Evolutionary conservation across 2,888 invertebrate genomes (phyloP).

Genomic region (Metacarcinus magister): DNA sequence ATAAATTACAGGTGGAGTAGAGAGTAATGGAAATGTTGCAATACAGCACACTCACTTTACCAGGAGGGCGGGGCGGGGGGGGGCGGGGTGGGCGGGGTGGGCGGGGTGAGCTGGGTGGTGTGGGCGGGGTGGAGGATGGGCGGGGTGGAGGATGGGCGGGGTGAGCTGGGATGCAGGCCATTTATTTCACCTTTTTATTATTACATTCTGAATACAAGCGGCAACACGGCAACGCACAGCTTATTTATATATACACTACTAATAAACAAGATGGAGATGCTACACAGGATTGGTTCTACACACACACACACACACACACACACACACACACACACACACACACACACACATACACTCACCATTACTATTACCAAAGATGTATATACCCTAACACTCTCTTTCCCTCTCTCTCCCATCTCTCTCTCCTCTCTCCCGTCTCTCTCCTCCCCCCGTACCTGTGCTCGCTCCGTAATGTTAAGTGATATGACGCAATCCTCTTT

Average conservation of each 20-base stretch:
- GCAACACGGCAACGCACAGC: neutral
- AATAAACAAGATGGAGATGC: neutral
- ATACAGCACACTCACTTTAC: neutral
- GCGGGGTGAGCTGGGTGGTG: neutral
- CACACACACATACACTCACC: too few species aligned
- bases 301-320: too few species aligned
- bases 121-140: neutral
- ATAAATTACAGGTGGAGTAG: neutral
- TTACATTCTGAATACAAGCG: neutral
- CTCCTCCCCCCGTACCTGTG: neutral
- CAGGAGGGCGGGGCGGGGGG: neutral
- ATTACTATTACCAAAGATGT: too few species aligned
- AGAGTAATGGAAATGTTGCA: constrained; percentile 45
- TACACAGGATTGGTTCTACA: neutral
- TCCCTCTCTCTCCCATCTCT: neutral
- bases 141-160: neutral
- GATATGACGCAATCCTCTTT: too few species aligned
- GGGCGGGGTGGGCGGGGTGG: neutral
- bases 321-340: too few species aligned
- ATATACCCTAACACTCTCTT: neutral
- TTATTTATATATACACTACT: neutral
- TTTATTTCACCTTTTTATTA: neutral
- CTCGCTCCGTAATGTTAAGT: too few species aligned
- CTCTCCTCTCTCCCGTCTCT: too few species aligned
- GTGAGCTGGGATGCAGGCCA: neutral